Percentiles rank a stretch among this genome's conserved stretches.
These are phyloP conservation scores for Cataglyphis cursor DNA, from an alignment of 2,888 invertebrate genomes.

Conservation along the genomic window DNA sequence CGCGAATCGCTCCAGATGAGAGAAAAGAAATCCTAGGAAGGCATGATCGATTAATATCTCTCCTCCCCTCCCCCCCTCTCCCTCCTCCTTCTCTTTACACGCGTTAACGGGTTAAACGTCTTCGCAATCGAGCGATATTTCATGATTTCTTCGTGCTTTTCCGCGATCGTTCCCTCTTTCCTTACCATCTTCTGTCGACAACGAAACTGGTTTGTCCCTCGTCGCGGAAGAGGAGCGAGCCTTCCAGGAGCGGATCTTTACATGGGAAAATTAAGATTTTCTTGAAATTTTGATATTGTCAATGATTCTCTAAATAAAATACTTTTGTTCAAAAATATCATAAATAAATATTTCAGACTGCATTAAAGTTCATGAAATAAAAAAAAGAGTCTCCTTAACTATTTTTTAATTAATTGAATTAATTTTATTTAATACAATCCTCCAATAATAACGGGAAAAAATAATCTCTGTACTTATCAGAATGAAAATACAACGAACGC, in stretches of 20 bases:
- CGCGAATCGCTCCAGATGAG: constrained; percentile 1
- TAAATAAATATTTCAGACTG: not conserved
- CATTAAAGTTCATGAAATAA: not conserved
- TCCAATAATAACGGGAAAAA: not conserved
- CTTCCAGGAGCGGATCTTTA: constrained; percentile 59
- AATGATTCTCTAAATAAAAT: not conserved
- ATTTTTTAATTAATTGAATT: not conserved
- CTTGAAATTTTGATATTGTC: not conserved
- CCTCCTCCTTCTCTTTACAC: constrained; percentile 24
- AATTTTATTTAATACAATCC: not conserved
- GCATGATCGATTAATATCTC: constrained; percentile 68
- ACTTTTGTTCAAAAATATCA: not conserved
- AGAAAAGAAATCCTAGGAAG: constrained; percentile 46
- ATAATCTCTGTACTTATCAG: not conserved
- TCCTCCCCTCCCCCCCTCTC: too few species aligned
- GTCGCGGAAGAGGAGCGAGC: constrained; percentile 60
- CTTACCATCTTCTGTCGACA: not conserved
- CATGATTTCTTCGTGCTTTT: constrained; percentile 51
- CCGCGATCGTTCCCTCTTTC: constrained; percentile 30
- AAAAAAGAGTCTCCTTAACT: too few species aligned
- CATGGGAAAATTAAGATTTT: constrained; percentile 15
- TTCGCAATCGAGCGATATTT: constrained; percentile 72
- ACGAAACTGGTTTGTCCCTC: constrained; percentile 69
- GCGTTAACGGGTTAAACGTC: constrained; percentile 74
- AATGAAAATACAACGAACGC: not conserved